Percentiles rank a stretch among this genome's conserved stretches.
Conservation (phyloP, 2,113 vertebrate species). For the Callopanchax toddi region DNA sequence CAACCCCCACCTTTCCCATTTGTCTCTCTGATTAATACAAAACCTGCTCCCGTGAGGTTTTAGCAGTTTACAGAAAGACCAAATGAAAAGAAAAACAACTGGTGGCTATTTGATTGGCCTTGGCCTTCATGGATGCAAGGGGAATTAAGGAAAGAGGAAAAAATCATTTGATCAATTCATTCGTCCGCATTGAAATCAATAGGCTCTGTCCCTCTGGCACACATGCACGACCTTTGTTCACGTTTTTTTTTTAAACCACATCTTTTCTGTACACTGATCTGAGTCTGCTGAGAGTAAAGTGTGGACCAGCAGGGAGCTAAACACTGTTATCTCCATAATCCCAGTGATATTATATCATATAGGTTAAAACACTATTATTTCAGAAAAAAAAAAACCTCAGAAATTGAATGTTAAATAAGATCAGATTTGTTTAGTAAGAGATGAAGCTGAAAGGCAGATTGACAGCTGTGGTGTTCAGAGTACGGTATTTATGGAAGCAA, state of each 20-base stretch:
- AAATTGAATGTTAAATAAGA: constrained; percentile 26
- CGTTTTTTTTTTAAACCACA: constrained; percentile 16
- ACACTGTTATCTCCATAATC: constrained; percentile 37
- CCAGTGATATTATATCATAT: constrained; percentile 26
- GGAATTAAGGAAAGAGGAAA: constrained; percentile 59
- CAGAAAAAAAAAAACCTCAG: constrained; percentile 17
- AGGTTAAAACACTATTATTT: constrained; percentile 34
- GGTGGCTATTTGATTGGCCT: constrained; percentile 70
- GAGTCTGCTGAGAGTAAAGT: constrained; percentile 43
- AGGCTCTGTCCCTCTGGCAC: constrained; percentile 54
- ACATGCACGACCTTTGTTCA: constrained; percentile 31
- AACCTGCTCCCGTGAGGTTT: constrained; percentile 53
- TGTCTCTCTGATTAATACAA: constrained; percentile 73
- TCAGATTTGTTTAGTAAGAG: constrained; percentile 9
- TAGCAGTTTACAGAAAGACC: constrained; percentile 54
- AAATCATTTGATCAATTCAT: constrained; percentile 74
- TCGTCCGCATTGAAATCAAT: constrained; percentile 71
- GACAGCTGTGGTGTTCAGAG: constrained; percentile 14
- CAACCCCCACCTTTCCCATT: constrained; percentile 52
- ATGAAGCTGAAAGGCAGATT: neutral
- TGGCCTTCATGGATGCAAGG: constrained; percentile 47
- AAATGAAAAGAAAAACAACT: constrained; percentile 66
- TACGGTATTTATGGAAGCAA: constrained; percentile 21
- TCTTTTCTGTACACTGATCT: constrained; percentile 34
- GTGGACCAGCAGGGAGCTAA: constrained; percentile 28